Evolutionary conservation across 2,113 vertebrate genomes (phyloP), one percentile per base, ranked within the genome.

Genomic region (Gobiocypris rarus): DNA sequence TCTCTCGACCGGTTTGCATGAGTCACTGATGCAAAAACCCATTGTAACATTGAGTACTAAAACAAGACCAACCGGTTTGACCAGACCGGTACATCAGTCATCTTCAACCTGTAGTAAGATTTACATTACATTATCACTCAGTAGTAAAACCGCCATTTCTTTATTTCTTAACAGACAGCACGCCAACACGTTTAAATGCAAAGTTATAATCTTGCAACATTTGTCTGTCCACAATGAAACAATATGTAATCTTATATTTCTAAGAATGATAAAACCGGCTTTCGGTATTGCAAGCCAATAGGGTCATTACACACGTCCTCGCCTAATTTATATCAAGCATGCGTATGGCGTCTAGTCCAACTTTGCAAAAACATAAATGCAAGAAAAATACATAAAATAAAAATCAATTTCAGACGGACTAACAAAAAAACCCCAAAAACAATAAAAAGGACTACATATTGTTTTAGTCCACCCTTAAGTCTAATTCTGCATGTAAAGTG

Each of bases 131-230:
- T n/a, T 17, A 9, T 34, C 11, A 2, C 31, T 24, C 26, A 3
- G 6, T 5, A 24, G 14, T 38, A 75, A 75, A 28, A 10, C 9
- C 8, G 10, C 10, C 15, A 19, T 7, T 7, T 43, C n/a, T 15
- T 24, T 26, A 13, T 31, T 11, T 48, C 48, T 52, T 50, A 50
- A 73, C 28, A 38, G 63, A 77, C 45, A 41, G 19, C 9, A 48
- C 9, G 2, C 19, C 9, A 69, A 13, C 61, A 94, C 7, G 17
- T 41, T 69, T 67, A 22, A 10, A 22, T 10, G 31, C 4, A 31
- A 28, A 34, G 14, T 17, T 34, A 65, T 4, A 34, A 17, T 65
- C 15, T 6, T 3, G 15, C 15, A 31, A 65, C 50, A 52, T n/a
- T 6, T 52, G 15, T 50, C 48, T 52, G 50, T 8, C 52, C 17